phyloP scores from a whole-genome alignment of 2,113 vertebrate genomes.

The Microtus oregoni region DNA sequence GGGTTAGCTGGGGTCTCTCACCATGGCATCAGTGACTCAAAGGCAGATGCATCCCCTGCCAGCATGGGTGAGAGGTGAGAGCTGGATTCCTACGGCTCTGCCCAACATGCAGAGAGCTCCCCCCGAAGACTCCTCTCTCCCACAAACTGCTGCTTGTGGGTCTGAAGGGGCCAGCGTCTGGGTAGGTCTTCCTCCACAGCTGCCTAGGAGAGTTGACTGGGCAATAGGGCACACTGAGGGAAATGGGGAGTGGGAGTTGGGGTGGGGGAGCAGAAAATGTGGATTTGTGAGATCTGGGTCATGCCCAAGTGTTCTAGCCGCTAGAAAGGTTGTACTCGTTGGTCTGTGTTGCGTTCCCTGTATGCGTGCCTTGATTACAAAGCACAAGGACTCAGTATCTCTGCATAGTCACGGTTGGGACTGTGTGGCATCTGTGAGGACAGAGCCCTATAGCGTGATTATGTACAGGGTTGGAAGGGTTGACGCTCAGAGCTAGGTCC shows the following conservation, averaged over 20 bases:
- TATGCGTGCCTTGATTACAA: background rate
- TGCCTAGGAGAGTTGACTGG: background rate
- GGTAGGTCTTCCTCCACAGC: background rate
- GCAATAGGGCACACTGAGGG: background rate
- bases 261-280: background rate
- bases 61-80: background rate
- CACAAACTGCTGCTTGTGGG: background rate
- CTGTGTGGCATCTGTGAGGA: background rate
- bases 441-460: background rate
- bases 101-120: background rate
- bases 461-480: background rate
- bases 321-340: background rate
- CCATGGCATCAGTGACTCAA: background rate
- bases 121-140: background rate
- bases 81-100: background rate
- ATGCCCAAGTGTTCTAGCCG: background rate
- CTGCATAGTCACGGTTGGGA: background rate
- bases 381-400: background rate
- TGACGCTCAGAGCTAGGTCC: background rate
- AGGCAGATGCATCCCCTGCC: background rate
- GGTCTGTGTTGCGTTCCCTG: background rate
- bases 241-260: background rate
- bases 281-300: background rate
- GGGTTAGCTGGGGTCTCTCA: background rate
- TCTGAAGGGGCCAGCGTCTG: background rate